A percentile compares a stretch with the other conserved stretches of the same genome.
Evolutionary conservation across 2,888 invertebrate species (phyloP).

Genomic region (Parnassius apollo): DNA sequence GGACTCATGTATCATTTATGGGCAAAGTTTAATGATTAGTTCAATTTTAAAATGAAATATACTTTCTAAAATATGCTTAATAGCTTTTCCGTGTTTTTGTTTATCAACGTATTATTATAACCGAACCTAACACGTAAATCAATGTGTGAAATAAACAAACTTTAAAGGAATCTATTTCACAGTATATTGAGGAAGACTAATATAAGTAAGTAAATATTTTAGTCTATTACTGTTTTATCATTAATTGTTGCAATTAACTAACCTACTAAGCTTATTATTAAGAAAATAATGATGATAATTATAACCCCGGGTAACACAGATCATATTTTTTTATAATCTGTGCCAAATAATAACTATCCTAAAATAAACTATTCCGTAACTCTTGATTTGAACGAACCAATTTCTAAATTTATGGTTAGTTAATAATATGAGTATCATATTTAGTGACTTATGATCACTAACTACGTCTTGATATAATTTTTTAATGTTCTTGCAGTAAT

Average conservation of each 20-base stretch:
- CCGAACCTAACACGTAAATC: no score
- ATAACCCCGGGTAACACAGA: not conserved
- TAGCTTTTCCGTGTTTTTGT: slow-evolving; percentile 7
- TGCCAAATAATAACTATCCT: not conserved
- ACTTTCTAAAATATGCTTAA: slow-evolving; percentile 35
- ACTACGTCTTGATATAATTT: slow-evolving; percentile 19
- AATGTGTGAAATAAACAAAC: no score
- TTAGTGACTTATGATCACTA: slow-evolving; percentile 10
- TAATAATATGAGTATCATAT: slow-evolving; percentile 6
- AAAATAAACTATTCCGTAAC: slow-evolving; percentile 2
- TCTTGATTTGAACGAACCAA: slow-evolving; percentile 7
- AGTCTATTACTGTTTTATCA: not conserved
- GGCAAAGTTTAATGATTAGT: slow-evolving; percentile 71
- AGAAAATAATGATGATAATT: not conserved
- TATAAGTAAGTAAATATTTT: not conserved
- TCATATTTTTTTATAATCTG: no score
- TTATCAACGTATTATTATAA: not conserved
- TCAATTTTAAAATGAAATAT: slow-evolving; percentile 64
- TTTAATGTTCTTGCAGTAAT: slow-evolving; percentile 17
- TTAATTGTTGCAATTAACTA: slow-evolving; percentile 5
- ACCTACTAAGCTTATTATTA: not conserved
- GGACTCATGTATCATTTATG: slow-evolving; percentile 76
- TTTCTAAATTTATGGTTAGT: slow-evolving; percentile 1
- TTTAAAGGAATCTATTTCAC: no score
- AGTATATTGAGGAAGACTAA: no score